These are phyloP conservation scores for Cartodere bifasciata DNA, from an alignment of 2,888 invertebrate genomes.

Conservation along the genomic window DNA sequence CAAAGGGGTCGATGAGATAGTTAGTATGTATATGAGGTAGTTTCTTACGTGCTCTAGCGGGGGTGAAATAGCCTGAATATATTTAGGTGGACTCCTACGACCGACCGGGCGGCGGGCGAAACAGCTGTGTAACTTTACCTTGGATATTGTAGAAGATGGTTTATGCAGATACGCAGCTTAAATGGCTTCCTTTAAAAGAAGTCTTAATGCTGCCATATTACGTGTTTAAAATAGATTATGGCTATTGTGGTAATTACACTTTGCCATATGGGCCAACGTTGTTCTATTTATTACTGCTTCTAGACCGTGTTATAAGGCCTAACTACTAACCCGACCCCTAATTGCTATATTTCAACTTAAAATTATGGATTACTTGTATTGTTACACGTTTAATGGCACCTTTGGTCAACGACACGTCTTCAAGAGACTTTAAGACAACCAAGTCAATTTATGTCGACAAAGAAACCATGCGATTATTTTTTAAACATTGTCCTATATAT, in stretches of 20 bases:
- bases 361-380: conserved; percentile 8
- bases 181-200: conserved; percentile 34
- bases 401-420: too few relatives aligned
- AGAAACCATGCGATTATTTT: too few relatives aligned
- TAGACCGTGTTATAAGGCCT: too few relatives aligned
- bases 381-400: conserved; percentile 10
- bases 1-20: conserved; percentile 33
- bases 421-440: too few relatives aligned
- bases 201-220: conserved; percentile 37
- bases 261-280: conserved; percentile 30
- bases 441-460: too few relatives aligned
- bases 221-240: conserved; percentile 37
- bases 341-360: conserved; percentile 16
- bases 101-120: conserved; percentile 23
- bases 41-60: not conserved
- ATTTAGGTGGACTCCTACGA: conserved; percentile 20
- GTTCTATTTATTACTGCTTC: conserved; percentile 18
- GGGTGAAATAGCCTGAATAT: conserved; percentile 15
- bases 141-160: conserved; percentile 30
- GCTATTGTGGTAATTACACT: conserved; percentile 35
- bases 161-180: conserved; percentile 32
- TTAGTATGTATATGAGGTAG: conserved; percentile 30
- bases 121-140: conserved; percentile 32
- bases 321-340: too few relatives aligned
- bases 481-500: too few relatives aligned